Percentiles rank a stretch among this genome's conserved stretches.
These are phyloP conservation scores for Ganaspis brasiliensis DNA, from an alignment of 2,888 invertebrate species.

Conservation along the genomic window DNA sequence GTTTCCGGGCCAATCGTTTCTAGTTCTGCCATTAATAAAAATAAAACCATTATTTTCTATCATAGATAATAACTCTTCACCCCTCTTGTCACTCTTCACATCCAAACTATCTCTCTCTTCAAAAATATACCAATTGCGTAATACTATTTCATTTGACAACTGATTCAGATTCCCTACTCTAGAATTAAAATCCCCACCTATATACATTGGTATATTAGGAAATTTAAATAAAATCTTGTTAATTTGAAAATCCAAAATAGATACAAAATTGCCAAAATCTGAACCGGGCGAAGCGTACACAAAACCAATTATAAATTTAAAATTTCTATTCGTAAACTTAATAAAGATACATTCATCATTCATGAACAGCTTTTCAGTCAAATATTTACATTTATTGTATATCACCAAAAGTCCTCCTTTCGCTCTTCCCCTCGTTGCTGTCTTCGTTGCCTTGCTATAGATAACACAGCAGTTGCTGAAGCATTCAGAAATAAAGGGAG, in stretches of 20 bases:
- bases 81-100: neutral
- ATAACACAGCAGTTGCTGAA: too few relatives aligned
- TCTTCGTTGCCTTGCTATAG: too few relatives aligned
- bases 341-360: neutral
- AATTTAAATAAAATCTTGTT: neutral
- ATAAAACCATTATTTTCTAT: neutral
- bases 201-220: constrained; percentile 14
- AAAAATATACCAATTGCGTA: neutral
- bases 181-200: constrained; percentile 2
- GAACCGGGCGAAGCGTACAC: neutral
- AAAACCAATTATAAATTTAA: neutral
- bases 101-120: neutral
- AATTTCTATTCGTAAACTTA: neutral
- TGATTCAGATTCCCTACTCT: neutral
- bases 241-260: neutral
- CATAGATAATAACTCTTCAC: neutral
- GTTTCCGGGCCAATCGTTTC: neutral
- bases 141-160: neutral
- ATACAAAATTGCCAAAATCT: neutral
- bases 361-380: neutral
- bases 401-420: neutral
- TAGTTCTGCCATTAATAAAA: neutral
- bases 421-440: too few relatives aligned
- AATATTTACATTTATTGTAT: neutral
- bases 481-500: too few relatives aligned